Conservation (phyloP, 2,113 vertebrate genomes). For the Butastur rufipennis region DNA sequence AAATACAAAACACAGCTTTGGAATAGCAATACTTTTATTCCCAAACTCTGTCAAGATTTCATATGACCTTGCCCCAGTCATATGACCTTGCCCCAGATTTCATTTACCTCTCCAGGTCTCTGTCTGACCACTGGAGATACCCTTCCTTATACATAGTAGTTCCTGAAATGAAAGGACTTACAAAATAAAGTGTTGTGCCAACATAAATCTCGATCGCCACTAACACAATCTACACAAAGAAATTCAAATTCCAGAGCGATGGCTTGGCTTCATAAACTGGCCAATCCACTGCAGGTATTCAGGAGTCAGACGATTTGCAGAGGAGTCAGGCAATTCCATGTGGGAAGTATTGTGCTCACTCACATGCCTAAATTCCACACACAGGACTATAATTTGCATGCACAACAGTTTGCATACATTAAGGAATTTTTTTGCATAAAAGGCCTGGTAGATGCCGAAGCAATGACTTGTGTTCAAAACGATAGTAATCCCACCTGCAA, state of each 20-base stretch:
- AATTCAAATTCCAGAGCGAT: not conserved
- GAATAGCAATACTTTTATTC: not conserved
- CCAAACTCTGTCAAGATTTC: not conserved
- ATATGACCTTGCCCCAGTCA: not conserved
- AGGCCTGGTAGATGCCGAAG: not conserved
- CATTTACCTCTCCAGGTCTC: not conserved
- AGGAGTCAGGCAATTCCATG: not conserved
- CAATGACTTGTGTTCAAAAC: not conserved
- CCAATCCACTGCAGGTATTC: not conserved
- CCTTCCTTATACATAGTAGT: not conserved
- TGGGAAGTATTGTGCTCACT: not conserved
- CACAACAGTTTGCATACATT: not conserved
- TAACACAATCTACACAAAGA: not conserved
- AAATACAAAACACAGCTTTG: not conserved
- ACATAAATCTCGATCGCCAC: not conserved
- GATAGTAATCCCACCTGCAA: conserved; percentile 23
- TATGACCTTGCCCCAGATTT: not conserved
- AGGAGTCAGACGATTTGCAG: not conserved
- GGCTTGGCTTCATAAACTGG: not conserved
- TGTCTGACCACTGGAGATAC: not conserved
- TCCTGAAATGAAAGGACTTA: not conserved
- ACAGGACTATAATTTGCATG: not conserved
- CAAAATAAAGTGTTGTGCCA: not conserved
- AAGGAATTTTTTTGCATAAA: not conserved
- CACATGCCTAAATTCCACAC: not conserved